phyloP scores from a whole-genome alignment of 2,888 invertebrate genomes.

The Volucella inanis region DNA sequence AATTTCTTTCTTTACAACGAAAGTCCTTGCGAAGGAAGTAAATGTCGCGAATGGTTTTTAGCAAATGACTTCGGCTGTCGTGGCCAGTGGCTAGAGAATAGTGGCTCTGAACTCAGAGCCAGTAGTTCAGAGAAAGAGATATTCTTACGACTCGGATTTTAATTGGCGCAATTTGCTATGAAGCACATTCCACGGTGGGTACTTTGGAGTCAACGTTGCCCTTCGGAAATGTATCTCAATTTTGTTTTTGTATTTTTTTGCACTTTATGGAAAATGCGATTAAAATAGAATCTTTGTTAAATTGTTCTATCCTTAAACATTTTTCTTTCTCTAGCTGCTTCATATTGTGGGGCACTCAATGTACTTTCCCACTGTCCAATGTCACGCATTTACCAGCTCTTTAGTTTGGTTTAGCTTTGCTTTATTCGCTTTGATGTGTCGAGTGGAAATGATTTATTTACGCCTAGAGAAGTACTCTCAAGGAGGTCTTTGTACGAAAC shows the following conservation, averaged over 20 bases:
- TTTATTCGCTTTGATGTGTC: conserved; percentile 15
- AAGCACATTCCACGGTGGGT: conserved; percentile 46
- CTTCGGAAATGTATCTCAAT: conserved; percentile 6
- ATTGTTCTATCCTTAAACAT: neutral
- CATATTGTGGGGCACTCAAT: neutral
- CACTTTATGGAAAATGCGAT: conserved; percentile 12
- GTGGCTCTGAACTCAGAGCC: too few species aligned
- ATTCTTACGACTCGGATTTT: conserved; percentile 52
- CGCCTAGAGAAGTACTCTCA: neutral
- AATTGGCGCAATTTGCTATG: conserved; percentile 60
- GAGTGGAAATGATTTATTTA: conserved; percentile 19
- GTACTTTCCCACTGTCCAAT: neutral
- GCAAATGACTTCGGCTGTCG: conserved; percentile 43
- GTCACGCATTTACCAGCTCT: neutral
- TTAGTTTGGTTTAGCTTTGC: neutral
- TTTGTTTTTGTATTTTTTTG: neutral
- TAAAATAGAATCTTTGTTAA: conserved; percentile 15
- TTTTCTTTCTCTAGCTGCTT: neutral
- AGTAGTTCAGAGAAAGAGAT: neutral
- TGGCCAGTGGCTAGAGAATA: neutral
- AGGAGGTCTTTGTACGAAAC: too few species aligned
- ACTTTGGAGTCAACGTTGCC: conserved; percentile 28
- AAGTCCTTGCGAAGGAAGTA: neutral
- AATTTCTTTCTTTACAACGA: conserved; percentile 7
- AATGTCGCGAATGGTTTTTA: conserved; percentile 44